phyloP scores from a whole-genome alignment of 2,797 vertebrate species.

The Craterocephalus amniculus region DNA sequence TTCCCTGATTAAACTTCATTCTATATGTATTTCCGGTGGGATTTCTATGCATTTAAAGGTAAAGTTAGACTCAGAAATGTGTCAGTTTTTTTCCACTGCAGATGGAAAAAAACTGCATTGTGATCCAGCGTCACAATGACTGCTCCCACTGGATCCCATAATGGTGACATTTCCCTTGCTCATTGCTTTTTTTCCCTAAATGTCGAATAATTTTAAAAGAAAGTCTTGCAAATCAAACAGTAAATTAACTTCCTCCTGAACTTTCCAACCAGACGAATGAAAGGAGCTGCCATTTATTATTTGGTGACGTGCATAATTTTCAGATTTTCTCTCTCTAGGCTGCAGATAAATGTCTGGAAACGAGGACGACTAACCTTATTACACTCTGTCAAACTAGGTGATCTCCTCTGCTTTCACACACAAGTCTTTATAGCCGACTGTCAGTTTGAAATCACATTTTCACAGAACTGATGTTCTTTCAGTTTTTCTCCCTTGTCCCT shows the following conservation, averaged over 20 bases:
- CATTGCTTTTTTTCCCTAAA: too few relatives aligned
- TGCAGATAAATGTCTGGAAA: conserved; percentile 7
- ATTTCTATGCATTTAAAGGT: not conserved
- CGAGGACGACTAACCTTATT: not conserved
- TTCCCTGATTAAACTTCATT: not conserved
- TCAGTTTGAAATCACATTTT: conserved; percentile 54
- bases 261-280: not conserved
- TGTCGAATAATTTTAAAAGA: not conserved
- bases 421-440: conserved; percentile 31
- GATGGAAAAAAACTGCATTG: too few relatives aligned
- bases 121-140: not conserved
- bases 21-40: not conserved
- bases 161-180: not conserved
- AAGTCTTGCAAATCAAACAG: not conserved
- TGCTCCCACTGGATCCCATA: not conserved
- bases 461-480: conserved; percentile 8
- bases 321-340: not conserved
- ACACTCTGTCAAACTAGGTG: not conserved
- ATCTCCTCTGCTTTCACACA: conserved; percentile 28
- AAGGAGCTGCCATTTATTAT: too few relatives aligned
- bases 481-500: conserved; percentile 34
- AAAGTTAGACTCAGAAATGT: not conserved
- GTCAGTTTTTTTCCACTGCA: not conserved
- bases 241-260: too few relatives aligned
- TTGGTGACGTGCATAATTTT: too few relatives aligned